Percentiles rank a stretch among this genome's conserved stretches.
These are phyloP conservation scores for Anarhynchus alexandrinus DNA, from an alignment of 2,113 vertebrate species.

Conservation along the genomic window DNA sequence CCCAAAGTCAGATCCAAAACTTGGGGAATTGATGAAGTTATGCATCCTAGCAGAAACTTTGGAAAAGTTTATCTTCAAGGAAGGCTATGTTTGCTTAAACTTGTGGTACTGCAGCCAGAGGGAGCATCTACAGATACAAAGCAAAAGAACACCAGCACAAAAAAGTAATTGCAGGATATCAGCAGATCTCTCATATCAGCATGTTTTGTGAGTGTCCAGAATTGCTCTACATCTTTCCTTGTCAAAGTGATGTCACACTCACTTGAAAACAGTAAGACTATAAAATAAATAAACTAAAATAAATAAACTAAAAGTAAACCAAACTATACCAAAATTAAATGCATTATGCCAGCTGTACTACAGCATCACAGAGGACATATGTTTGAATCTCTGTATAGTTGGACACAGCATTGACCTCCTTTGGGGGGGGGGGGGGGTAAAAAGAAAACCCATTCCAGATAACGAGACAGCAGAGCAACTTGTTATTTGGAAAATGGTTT, in stretches of 20 bases:
- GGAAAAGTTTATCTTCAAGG: background rate
- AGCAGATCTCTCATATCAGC: background rate
- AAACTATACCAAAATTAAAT: background rate
- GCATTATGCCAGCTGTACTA: background rate
- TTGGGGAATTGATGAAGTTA: background rate
- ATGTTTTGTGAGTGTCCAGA: background rate
- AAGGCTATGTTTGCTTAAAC: background rate
- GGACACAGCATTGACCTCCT: background rate
- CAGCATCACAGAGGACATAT: background rate
- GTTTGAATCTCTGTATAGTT: background rate
- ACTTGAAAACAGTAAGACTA: background rate
- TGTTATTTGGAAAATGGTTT: constrained; percentile 15
- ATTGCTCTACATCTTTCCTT: background rate
- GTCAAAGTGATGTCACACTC: background rate
- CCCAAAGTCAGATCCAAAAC: background rate
- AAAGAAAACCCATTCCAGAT: background rate
- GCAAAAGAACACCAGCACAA: background rate
- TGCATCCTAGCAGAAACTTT: background rate
- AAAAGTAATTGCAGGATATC: background rate
- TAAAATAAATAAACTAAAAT: background rate
- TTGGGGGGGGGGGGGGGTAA: no score
- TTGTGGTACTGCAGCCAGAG: background rate
- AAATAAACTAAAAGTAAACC: background rate
- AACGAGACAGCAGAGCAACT: background rate
- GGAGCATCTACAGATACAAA: background rate